Conservation (phyloP, 2,888 invertebrate species). For the Plagodis dolabraria region DNA sequence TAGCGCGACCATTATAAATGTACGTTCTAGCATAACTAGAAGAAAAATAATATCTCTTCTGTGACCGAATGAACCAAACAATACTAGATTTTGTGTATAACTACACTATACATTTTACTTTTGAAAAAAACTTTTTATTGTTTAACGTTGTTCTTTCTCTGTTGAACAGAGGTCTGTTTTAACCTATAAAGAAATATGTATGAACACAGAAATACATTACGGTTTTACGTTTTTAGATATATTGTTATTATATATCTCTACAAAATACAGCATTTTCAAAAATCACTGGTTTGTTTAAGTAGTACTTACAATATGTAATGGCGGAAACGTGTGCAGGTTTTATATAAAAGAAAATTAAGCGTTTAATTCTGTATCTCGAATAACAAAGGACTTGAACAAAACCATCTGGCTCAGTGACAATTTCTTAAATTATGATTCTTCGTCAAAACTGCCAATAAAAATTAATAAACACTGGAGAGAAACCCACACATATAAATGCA, state of each 20-base stretch:
- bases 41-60: slow-evolving; percentile 20
- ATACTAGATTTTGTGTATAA: slow-evolving; percentile 2
- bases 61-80: slow-evolving; percentile 18
- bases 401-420: not conserved
- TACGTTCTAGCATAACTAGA: slow-evolving; percentile 61
- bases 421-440: slow-evolving; percentile 11
- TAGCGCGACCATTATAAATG: slow-evolving; percentile 48
- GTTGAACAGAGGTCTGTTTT: no score
- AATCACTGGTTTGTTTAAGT: no score
- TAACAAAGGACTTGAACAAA: slow-evolving; percentile 2
- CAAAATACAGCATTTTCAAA: no score
- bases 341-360: not conserved
- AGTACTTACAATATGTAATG: no score
- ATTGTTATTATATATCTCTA: no score
- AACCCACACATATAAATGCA: slow-evolving; percentile 11
- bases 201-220: no score
- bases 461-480: slow-evolving; percentile 14
- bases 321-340: no score
- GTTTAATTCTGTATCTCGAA: not conserved
- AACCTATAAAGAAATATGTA: no score
- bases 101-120: no score
- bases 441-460: slow-evolving; percentile 12
- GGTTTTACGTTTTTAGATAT: no score
- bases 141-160: no score
- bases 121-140: no score